These are phyloP conservation scores for Carposina sasakii DNA, from an alignment of 1,140 invertebrate genomes.

Conservation along the genomic window DNA sequence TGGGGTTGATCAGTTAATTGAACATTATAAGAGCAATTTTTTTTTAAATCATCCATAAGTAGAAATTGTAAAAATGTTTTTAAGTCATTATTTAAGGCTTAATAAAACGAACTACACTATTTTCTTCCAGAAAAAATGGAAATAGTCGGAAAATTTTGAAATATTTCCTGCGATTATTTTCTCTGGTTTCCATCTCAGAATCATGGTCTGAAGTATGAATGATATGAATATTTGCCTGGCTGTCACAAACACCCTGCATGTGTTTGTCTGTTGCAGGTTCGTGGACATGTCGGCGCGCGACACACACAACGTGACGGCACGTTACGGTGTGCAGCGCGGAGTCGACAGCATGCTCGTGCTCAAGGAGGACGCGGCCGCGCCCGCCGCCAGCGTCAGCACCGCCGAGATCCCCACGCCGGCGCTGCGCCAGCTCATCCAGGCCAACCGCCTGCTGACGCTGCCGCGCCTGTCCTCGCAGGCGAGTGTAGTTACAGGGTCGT, in stretches of 20 bases:
- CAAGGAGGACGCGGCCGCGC: slow-evolving; percentile 88
- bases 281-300: slow-evolving; percentile 74
- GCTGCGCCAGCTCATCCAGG: slow-evolving; percentile 89
- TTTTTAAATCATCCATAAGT: too few relatives aligned
- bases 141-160: too few relatives aligned
- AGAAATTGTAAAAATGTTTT: too few relatives aligned
- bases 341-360: slow-evolving; percentile 92
- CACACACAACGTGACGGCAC: slow-evolving; percentile 75
- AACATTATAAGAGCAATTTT: too few relatives aligned
- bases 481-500: neutral
- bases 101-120: too few relatives aligned
- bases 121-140: too few relatives aligned
- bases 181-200: neutral
- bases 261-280: slow-evolving; percentile 71
- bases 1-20: too few relatives aligned
- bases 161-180: too few relatives aligned
- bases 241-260: neutral
- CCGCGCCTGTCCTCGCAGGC: slow-evolving; percentile 94
- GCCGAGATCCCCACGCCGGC: slow-evolving; percentile 89
- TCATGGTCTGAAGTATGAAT: neutral
- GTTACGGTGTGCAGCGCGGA: slow-evolving; percentile 83
- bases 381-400: slow-evolving; percentile 91
- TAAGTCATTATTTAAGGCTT: too few relatives aligned
- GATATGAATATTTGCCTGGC: neutral
- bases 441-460: slow-evolving; percentile 90